Evolutionary conservation across 2,888 invertebrate genomes (phyloP), one percentile per base, ranked within the genome.

Genomic region (Tenthredo amoena): DNA sequence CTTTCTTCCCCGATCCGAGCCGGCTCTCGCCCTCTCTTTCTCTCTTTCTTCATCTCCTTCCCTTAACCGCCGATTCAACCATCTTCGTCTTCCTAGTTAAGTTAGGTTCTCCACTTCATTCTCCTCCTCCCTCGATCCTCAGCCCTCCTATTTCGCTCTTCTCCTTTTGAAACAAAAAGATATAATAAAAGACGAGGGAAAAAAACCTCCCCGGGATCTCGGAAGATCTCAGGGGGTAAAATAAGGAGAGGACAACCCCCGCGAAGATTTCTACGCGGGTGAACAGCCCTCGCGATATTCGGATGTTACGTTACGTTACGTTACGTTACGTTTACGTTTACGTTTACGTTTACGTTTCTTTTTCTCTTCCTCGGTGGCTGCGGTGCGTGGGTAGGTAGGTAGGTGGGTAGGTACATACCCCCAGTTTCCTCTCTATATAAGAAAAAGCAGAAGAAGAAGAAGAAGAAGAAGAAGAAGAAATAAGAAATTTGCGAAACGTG

Each of bases 401-500:
- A 12, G 43, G 43, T 15, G 0, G 47, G 47, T 15, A 15, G 47
- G 47, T 50, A 47, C 47, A 15, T 47, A 47, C n/a, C 34, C 5
- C 31, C 34, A 6, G 26, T 21, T 40, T 26, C 2, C 62, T 26
- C 58, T n/a, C 37, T 37, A 15, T 77, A 31, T 50, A 37, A n/a
- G 10, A n/a, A 50, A 1, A 40, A 47, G 47, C 12, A 47, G 1
- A 34, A 47, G 47, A 47, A 47, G 1, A 34, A 10, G 31, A 34
- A 47, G 1, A 34, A 47, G 47, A 47, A 47, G 1, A 34, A 10
- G 31, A 34, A 77, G n/a, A 37, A 58, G 34, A 62, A 81, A 81
- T 62, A 37, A 12, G 31, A 58, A 62, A 92, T 92, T 92, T 92
- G 91, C 89, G 91, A 92, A 91, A 92, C 91, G 91, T 91, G 88